Evolutionary conservation across 2,888 invertebrate genomes (phyloP).

Genomic region (Troides aeacus): DNA sequence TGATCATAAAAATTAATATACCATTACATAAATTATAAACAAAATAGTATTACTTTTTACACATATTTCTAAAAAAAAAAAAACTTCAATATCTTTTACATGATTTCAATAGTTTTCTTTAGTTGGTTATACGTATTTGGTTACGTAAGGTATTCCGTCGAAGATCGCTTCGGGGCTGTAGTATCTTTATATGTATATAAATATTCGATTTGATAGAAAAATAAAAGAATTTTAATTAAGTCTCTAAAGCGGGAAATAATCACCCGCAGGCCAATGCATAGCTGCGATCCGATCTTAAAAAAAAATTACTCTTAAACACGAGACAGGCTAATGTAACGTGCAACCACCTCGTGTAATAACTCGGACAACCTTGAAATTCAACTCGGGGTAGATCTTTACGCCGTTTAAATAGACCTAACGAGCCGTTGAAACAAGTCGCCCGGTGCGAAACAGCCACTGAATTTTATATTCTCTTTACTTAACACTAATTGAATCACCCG

Average conservation of each 20-base stretch:
- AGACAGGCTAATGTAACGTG: conserved; percentile 23
- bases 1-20: neutral
- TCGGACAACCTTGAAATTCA: conserved; percentile 19
- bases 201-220: too few species aligned
- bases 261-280: conserved; percentile 1
- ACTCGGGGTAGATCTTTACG: conserved; percentile 21
- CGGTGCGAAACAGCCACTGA: conserved; percentile 7
- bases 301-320: conserved; percentile 16
- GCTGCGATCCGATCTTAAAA: conserved; percentile 12
- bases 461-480: conserved; percentile 13
- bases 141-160: too few species aligned
- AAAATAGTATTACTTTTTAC: too few species aligned
- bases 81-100: too few species aligned
- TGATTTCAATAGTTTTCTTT: too few species aligned
- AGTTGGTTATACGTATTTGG: too few species aligned
- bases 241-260: conserved; percentile 20
- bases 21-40: neutral
- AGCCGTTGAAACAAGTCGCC: conserved; percentile 23
- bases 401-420: conserved; percentile 22
- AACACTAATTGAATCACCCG: conserved; percentile 20
- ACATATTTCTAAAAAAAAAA: too few species aligned
- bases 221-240: conserved; percentile 5
- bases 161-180: too few species aligned
- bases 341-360: conserved; percentile 26
- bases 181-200: too few species aligned